Percentiles rank a stretch among this genome's conserved stretches.
Evolutionary conservation across 1,140 invertebrate genomes (phyloP).

Genomic region (Drosophila seguyi): DNA sequence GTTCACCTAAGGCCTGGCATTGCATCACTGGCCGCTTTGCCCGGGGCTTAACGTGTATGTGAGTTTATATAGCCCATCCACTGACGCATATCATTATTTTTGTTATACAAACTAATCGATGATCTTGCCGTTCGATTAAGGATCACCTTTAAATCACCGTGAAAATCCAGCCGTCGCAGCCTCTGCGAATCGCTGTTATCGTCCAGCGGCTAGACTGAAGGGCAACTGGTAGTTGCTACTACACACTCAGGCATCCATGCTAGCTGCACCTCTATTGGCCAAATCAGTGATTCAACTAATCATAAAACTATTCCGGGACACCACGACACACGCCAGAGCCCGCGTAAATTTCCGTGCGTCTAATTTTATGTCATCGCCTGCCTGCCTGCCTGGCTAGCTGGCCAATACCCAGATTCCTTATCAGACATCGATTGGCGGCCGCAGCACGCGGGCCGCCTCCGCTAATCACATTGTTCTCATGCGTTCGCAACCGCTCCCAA

Average conservation of each 20-base stretch:
- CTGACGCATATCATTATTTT: slow-evolving; percentile 53
- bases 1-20: not conserved
- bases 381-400: slow-evolving; percentile 48
- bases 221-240: slow-evolving; percentile 21
- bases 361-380: slow-evolving; percentile 53
- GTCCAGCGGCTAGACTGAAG: slow-evolving; percentile 31
- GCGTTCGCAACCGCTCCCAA: slow-evolving; percentile 41
- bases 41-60: slow-evolving; percentile 38
- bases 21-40: slow-evolving; percentile 32
- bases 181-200: slow-evolving; percentile 16
- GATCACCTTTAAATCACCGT: slow-evolving; percentile 80
- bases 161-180: slow-evolving; percentile 37
- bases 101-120: slow-evolving; percentile 17
- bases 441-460: slow-evolving; percentile 52
- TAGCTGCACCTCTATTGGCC: not conserved
- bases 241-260: not conserved
- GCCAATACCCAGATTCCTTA: slow-evolving; percentile 46
- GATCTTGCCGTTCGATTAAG: slow-evolving; percentile 27
- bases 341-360: slow-evolving; percentile 65
- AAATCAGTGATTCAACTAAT: slow-evolving; percentile 26
- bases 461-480: slow-evolving; percentile 67
- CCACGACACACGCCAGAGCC: slow-evolving; percentile 44
- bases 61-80: not conserved
- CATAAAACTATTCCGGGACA: slow-evolving; percentile 16
- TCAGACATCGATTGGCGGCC: slow-evolving; percentile 27